phyloP scores from a whole-genome alignment of 1,140 invertebrate genomes.

The Teleopsis dalmanni region DNA sequence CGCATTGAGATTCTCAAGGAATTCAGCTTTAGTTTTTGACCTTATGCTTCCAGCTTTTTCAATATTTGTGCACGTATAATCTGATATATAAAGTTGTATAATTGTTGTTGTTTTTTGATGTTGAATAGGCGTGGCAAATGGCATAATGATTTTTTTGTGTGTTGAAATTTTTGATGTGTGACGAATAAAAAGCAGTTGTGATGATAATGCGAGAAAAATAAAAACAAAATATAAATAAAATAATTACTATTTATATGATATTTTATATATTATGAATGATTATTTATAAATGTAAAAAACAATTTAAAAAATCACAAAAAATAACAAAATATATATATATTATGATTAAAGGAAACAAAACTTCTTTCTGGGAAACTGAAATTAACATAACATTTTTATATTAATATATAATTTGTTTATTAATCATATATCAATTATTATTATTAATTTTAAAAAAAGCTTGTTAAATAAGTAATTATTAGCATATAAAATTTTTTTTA shows the following conservation, averaged over 20 bases:
- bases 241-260: background rate
- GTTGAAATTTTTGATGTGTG: background rate
- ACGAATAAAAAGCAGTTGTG: background rate
- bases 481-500: too few species aligned
- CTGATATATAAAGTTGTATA: too few species aligned
- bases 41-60: conserved; percentile 43
- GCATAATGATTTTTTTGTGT: background rate
- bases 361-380: too few species aligned
- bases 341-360: too few species aligned
- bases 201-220: conserved; percentile 1
- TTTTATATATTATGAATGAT: too few species aligned
- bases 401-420: too few species aligned
- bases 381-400: too few species aligned
- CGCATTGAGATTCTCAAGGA: conserved; percentile 67
- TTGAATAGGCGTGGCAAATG: conserved; percentile 2
- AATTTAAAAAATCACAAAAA: background rate
- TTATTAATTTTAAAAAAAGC: too few species aligned
- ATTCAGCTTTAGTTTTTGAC: conserved; percentile 50
- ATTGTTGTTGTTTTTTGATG: conserved; percentile 1
- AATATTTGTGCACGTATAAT: conserved; percentile 39
- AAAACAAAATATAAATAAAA: conserved; percentile 5
- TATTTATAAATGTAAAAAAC: too few species aligned
- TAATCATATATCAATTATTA: too few species aligned
- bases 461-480: too few species aligned
- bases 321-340: background rate